Percentiles rank a stretch among this genome's conserved stretches.
phyloP scores from a whole-genome alignment of 1,140 invertebrate species.

The Littorina saxatilis region DNA sequence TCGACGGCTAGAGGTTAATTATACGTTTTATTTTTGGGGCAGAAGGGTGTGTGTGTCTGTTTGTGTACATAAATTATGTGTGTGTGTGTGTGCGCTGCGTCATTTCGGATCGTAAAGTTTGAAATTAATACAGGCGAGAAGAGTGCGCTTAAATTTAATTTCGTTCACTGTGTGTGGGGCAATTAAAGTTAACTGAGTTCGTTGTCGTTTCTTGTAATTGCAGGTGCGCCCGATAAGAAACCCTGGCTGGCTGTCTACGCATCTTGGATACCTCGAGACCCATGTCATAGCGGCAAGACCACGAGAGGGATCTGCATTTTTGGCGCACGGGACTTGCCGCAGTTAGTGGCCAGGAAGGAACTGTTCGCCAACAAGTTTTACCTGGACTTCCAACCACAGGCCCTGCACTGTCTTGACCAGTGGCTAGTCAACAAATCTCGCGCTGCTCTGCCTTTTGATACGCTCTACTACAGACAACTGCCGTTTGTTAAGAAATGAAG shows the following conservation, averaged over 20 bases:
- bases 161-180: no score
- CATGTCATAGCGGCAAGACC: conserved; percentile 47
- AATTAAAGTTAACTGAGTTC: no score
- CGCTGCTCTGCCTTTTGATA: conserved; percentile 46
- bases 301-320: conserved; percentile 68
- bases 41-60: no score
- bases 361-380: conserved; percentile 73
- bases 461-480: conserved; percentile 54
- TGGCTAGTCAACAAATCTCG: conserved; percentile 55
- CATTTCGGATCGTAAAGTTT: no score
- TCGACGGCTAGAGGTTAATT: no score
- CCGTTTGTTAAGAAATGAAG: conserved; percentile 46
- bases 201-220: conserved; percentile 2
- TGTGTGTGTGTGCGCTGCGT: no score
- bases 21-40: no score
- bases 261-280: conserved; percentile 50
- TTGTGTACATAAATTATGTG: no score
- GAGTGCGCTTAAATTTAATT: no score
- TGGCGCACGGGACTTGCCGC: conserved; percentile 64
- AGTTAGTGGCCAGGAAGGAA: conserved; percentile 56
- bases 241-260: conserved; percentile 63
- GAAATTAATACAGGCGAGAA: no score
- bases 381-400: conserved; percentile 60
- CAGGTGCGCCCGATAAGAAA: conserved; percentile 63
- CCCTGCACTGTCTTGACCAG: conserved; percentile 70